These are phyloP conservation scores for Erinaceus europaeus DNA, from an alignment of 2,113 vertebrate species.

Conservation along the genomic window DNA sequence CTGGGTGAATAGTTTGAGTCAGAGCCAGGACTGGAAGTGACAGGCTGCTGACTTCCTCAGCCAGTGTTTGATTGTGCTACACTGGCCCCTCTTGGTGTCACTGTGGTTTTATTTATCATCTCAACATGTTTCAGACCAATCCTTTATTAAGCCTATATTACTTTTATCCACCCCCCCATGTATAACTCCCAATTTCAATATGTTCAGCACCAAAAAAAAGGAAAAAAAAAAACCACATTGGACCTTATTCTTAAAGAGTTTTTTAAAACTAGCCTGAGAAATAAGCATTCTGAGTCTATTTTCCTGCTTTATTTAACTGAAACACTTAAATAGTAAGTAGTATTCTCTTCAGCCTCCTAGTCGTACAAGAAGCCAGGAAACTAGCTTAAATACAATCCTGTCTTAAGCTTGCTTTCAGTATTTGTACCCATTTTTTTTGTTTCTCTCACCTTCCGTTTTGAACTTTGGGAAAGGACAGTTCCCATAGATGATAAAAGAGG, in stretches of 20 bases:
- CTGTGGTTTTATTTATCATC: conserved; percentile 69
- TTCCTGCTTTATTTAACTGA: not conserved
- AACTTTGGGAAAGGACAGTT: conserved; percentile 43
- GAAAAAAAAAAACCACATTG: too few species aligned
- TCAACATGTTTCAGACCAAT: not conserved
- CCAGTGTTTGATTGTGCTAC: conserved; percentile 33
- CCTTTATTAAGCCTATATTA: not conserved
- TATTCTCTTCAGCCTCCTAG: not conserved
- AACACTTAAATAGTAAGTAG: not conserved
- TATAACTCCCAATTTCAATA: not conserved
- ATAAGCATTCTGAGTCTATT: not conserved
- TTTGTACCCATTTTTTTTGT: not conserved
- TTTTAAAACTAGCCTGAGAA: not conserved
- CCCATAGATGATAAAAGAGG: conserved; percentile 8
- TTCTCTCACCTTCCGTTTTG: not conserved
- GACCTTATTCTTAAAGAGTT: not conserved
- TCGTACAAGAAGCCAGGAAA: conserved; percentile 23
- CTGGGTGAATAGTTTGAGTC: not conserved
- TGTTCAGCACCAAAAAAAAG: not conserved
- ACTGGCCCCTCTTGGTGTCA: conserved; percentile 72
- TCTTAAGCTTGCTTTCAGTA: not conserved
- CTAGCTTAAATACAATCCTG: not conserved
- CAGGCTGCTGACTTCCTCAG: conserved; percentile 33
- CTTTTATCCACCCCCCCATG: not conserved
- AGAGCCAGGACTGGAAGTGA: not conserved